A percentile compares a stretch with the other conserved stretches of the same genome.
Conservation (phyloP, 1,140 invertebrate species). For the Pseudoatta argentina region DNA sequence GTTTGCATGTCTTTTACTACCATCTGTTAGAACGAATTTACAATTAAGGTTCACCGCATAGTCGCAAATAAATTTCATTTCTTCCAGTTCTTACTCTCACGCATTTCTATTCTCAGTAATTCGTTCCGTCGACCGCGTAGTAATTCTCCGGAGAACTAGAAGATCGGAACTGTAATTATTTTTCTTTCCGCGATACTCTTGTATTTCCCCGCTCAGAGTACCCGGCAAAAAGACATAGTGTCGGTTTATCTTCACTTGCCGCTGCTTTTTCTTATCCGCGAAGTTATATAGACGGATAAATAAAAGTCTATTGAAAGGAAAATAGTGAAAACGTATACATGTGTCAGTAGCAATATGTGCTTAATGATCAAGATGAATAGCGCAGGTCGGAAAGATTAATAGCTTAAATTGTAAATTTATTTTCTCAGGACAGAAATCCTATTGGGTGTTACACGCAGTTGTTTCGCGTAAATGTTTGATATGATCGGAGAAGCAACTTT, state of each 20-base stretch:
- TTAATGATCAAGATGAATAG: slow-evolving; percentile 48
- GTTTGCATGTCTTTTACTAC: slow-evolving; percentile 5
- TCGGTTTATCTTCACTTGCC: slow-evolving; percentile 48
- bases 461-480: slow-evolving; percentile 53
- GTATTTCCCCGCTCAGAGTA: slow-evolving; percentile 71
- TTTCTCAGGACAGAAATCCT: slow-evolving; percentile 47
- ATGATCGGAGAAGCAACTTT: slow-evolving; percentile 67
- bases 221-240: slow-evolving; percentile 30
- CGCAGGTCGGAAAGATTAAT: slow-evolving; percentile 42
- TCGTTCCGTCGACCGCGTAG: slow-evolving; percentile 41
- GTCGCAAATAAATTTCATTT: slow-evolving; percentile 77
- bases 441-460: slow-evolving; percentile 45
- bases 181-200: slow-evolving; percentile 73
- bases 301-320: slow-evolving; percentile 37
- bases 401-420: slow-evolving; percentile 58
- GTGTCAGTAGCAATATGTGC: slow-evolving; percentile 37
- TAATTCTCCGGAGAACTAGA: slow-evolving; percentile 70
- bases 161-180: slow-evolving; percentile 82
- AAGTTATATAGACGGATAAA: slow-evolving; percentile 23
- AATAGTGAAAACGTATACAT: slow-evolving; percentile 28
- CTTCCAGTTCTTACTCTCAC: slow-evolving; percentile 24
- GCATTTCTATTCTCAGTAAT: slow-evolving; percentile 9
- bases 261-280: slow-evolving; percentile 38
- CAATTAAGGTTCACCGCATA: slow-evolving; percentile 54
- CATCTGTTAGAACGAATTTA: slow-evolving; percentile 40